These are phyloP conservation scores for Vultur gryphus DNA, from an alignment of 2,797 vertebrate genomes.

Conservation along the genomic window DNA sequence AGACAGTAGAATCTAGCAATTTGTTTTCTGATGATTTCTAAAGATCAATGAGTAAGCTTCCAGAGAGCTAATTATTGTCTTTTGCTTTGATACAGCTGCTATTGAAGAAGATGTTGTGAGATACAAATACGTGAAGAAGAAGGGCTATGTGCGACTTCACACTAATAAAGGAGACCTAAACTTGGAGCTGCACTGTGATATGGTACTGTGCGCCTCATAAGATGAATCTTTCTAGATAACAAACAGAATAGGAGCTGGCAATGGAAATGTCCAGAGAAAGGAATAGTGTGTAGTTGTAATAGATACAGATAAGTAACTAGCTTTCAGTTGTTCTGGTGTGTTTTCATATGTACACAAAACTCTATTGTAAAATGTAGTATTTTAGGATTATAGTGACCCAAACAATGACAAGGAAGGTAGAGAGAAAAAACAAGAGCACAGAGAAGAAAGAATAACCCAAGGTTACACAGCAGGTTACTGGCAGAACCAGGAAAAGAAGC, in stretches of 20 bases:
- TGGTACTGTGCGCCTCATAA: conserved; percentile 72
- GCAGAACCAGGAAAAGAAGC: not conserved
- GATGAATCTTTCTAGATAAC: not conserved
- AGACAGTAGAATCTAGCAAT: not conserved
- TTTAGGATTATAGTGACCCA: not conserved
- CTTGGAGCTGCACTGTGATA: conserved; percentile 92
- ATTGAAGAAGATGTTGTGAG: conserved; percentile 90
- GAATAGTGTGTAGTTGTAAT: not conserved
- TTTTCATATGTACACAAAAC: not conserved
- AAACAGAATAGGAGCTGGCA: not conserved
- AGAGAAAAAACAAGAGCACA: not conserved
- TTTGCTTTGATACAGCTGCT: conserved; percentile 77
- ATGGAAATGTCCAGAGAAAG: not conserved
- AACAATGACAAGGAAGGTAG: not conserved
- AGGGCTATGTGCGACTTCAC: conserved; percentile 92
- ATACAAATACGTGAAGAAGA: conserved; percentile 94
- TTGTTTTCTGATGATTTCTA: not conserved
- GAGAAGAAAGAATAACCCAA: not conserved
- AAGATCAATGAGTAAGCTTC: not conserved
- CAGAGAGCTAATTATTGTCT: not conserved
- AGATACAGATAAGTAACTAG: not conserved
- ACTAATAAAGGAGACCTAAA: conserved; percentile 94
- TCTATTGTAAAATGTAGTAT: not conserved
- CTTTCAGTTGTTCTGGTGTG: not conserved
- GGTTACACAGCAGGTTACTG: not conserved